Percentiles rank a stretch among this genome's conserved stretches.
Conservation (phyloP, 2,888 invertebrate species). For the Galeruca laticollis region DNA sequence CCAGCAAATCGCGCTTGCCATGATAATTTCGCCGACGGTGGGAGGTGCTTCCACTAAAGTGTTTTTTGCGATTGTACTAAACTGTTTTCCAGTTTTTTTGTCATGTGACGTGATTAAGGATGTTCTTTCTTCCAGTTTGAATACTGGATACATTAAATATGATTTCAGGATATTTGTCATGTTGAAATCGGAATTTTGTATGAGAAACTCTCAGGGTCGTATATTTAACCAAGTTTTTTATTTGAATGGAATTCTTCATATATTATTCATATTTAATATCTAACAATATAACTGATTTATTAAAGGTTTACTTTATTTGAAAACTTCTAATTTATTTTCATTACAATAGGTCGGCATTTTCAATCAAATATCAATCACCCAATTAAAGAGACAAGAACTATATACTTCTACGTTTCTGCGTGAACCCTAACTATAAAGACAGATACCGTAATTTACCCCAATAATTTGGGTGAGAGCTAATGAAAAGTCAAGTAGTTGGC, state of each 20-base stretch:
- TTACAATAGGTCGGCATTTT: background rate
- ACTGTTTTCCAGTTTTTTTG: conserved; percentile 6
- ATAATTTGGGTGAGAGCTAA: conserved; percentile 33
- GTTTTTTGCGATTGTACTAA: conserved; percentile 18
- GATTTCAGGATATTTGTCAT: conserved; percentile 9
- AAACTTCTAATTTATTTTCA: no score
- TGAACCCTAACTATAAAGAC: conserved; percentile 18
- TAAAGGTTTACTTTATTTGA: no score
- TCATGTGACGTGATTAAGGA: conserved; percentile 1
- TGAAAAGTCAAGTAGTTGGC: conserved; percentile 41
- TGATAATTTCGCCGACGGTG: conserved; percentile 10
- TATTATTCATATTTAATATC: no score
- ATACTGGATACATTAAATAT: conserved; percentile 16
- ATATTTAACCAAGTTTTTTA: background rate
- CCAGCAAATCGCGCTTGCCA: conserved; percentile 19
- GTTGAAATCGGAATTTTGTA: background rate
- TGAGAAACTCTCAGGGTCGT: background rate
- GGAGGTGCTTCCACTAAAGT: conserved; percentile 5
- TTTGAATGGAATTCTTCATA: no score
- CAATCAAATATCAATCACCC: background rate
- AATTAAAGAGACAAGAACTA: conserved; percentile 22
- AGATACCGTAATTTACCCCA: conserved; percentile 23
- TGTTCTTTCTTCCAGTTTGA: conserved; percentile 4
- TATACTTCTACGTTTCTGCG: conserved; percentile 9
- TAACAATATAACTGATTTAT: no score